Base-by-base conservation (phyloP, 92 coral and sea anemone species). In the Paragorgia papillata region DNA sequence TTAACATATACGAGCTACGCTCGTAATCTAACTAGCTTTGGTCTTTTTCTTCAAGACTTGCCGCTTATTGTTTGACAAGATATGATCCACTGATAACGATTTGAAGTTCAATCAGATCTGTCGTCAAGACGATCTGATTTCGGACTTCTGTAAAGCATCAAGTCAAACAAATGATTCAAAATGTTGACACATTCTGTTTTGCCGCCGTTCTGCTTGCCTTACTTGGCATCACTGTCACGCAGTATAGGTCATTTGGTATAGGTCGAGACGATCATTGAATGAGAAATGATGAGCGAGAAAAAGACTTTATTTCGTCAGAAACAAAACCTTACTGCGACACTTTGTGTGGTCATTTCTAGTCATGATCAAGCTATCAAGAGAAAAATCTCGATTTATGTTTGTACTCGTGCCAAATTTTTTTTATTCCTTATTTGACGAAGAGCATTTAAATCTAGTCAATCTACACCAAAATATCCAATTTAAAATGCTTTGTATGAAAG, bases 71-170 rank as follows among this genome's bases (percentile, higher is more conserved):
- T 70, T 44, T 50, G 77, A 28, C 24, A 70, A 30, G 77, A 70
- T 70, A 50, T 50, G 77, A 70, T 70, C 22, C 18, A 50, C 48
- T 51, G 77, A 70, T 70, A 70, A 68, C 37, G 49, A 53, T 35
- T 50, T 24, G 14, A 50, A 7, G 28, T 70, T 70, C 62, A 70
- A 27, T 53, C 62, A 70, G 25, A 70, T 70, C 77, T 70, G 77
- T 70, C 77, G 62, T 70, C 77, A 70, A 70, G 57, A 27, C 43
- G 61, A 70, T 70, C 77, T 70, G 77, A 70, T 70, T 70, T 70
- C 77, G 48, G 46, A 31, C 48, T 49, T 44, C 75, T 51, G 77
- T 12, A 70, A 34, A 50, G 33, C 39, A 70, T 70, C 77, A 70
- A 50, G 46, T 70, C 21, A 29, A 70, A 27, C 62, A 70, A 70